These are phyloP conservation scores for Neodiprion pinetum DNA, from an alignment of 1,140 invertebrate genomes.

Conservation along the genomic window DNA sequence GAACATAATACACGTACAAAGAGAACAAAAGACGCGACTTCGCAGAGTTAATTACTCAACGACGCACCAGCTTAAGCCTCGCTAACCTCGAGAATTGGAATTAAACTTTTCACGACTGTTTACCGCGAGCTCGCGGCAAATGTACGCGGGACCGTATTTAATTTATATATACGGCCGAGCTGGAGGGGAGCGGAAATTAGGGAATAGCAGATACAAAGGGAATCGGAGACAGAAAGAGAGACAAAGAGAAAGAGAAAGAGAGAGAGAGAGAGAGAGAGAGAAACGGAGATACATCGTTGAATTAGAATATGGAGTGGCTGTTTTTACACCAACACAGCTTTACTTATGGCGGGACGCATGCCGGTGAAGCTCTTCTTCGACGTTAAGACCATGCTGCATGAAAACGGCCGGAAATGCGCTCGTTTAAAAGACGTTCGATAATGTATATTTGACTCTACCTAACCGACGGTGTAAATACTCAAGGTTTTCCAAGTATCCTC, in stretches of 20 bases:
- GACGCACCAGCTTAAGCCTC: neutral
- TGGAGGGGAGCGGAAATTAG: neutral
- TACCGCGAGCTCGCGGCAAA: neutral
- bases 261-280: neutral
- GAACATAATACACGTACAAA: no score
- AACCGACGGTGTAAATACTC: no score
- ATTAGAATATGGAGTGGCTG: neutral
- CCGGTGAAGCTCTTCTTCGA: no score
- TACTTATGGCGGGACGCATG: no score
- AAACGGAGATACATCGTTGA: neutral
- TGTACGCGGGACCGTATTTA: neutral
- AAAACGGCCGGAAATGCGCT: no score
- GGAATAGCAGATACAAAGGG: neutral
- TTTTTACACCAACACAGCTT: no score
- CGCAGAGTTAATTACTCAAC: neutral
- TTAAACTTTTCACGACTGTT: neutral
- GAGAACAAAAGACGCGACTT: conserved; percentile 1
- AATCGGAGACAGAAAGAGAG: neutral
- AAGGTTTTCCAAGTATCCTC: no score
- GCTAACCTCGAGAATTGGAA: neutral
- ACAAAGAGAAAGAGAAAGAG: neutral
- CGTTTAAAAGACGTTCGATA: no score
- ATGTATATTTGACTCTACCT: no score
- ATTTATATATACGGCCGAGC: neutral
- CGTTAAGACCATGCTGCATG: no score